Percentiles rank a stretch among this genome's conserved stretches.
Conservation (phyloP, 2,888 invertebrate genomes). For the Ormyrus rosae region DNA sequence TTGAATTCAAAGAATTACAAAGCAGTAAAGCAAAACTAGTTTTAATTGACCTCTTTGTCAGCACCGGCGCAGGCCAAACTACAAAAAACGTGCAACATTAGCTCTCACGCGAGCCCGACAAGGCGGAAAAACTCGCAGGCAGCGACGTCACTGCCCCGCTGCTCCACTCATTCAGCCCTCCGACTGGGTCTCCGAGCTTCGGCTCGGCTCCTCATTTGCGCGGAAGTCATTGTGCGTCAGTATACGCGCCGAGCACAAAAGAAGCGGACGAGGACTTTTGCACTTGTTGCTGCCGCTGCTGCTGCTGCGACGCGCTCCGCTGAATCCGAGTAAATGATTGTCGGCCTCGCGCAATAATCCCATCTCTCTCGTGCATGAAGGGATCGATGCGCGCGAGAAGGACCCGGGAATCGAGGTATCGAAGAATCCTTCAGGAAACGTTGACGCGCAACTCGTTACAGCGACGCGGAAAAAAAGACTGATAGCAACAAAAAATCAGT, state of each 20-base stretch:
- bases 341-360: slow-evolving; percentile 58
- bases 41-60: too few species aligned
- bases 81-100: too few species aligned
- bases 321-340: slow-evolving; percentile 55
- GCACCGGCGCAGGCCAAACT: too few species aligned
- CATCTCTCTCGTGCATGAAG: slow-evolving; percentile 34
- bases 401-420: too few species aligned
- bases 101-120: neutral
- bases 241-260: slow-evolving; percentile 7
- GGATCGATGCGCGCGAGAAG: too few species aligned
- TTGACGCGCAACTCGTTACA: too few species aligned
- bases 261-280: slow-evolving; percentile 1
- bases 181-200: neutral
- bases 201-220: slow-evolving; percentile 13
- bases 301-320: neutral
- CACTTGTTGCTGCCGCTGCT: slow-evolving; percentile 28
- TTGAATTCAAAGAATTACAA: too few species aligned
- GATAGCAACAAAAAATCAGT: neutral
- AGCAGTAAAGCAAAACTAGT: too few species aligned
- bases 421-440: too few species aligned
- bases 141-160: slow-evolving; percentile 8
- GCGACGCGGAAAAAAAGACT: neutral
- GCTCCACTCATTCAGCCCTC: neutral
- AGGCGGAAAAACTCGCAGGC: neutral
- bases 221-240: slow-evolving; percentile 17